Conservation (phyloP, 2,113 vertebrate species). For the Narcine bancroftii region DNA sequence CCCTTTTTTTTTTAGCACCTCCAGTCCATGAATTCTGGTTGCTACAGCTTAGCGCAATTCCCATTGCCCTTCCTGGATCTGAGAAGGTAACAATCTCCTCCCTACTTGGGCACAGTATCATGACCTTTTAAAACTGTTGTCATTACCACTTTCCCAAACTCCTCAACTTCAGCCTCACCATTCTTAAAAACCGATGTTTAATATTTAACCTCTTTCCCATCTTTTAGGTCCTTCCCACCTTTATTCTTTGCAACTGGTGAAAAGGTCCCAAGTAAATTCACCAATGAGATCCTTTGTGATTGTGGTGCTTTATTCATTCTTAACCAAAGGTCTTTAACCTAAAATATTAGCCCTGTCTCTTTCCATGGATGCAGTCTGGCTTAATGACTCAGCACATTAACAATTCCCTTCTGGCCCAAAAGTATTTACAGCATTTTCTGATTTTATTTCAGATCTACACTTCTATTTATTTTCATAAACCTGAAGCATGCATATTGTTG, state of each 20-base stretch:
- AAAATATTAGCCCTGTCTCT: no score
- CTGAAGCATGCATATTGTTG: no score
- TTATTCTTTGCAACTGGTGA: background rate
- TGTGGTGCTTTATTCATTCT: background rate
- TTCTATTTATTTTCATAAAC: no score
- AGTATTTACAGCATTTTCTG: no score
- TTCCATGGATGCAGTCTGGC: no score
- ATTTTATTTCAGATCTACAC: no score
- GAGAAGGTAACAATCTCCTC: background rate
- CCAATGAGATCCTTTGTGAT: background rate
- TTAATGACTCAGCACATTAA: no score
- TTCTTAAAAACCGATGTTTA: background rate
- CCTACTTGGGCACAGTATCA: background rate
- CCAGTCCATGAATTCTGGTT: background rate
- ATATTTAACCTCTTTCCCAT: no score
- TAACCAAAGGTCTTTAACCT: no score
- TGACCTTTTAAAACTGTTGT: background rate
- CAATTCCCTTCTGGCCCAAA: no score
- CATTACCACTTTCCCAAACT: background rate
- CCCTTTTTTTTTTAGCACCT: no score
- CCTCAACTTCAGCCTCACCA: background rate
- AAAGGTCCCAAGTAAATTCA: background rate
- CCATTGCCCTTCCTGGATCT: background rate
- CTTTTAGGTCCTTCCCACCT: background rate
- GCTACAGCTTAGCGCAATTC: background rate